These are phyloP conservation scores for Volucella zonaria DNA, from an alignment of 2,888 invertebrate species.

Conservation along the genomic window DNA sequence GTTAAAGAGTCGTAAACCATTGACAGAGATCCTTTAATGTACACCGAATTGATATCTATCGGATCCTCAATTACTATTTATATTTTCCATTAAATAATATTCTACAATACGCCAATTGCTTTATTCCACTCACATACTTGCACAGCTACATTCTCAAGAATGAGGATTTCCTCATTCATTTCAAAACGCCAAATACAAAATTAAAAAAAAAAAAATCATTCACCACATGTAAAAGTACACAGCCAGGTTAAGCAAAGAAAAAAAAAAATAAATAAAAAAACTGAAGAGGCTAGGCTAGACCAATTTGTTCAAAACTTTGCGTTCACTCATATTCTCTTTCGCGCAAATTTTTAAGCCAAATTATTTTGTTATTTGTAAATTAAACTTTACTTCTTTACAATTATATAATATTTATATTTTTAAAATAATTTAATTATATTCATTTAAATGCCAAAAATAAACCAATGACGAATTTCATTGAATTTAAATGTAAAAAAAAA, in stretches of 20 bases:
- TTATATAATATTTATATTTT: constrained; percentile 2
- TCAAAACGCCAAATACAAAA: not conserved
- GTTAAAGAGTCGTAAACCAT: too few species aligned
- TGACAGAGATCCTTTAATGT: too few species aligned
- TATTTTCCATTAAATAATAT: too few species aligned
- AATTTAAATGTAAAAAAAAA: constrained; percentile 55
- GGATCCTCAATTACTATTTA: too few species aligned
- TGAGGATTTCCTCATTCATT: not conserved
- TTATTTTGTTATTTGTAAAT: constrained; percentile 13
- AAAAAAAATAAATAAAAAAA: not conserved
- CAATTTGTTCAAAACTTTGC: constrained; percentile 56
- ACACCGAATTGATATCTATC: too few species aligned
- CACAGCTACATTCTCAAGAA: too few species aligned
- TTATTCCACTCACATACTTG: too few species aligned
- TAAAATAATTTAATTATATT: constrained; percentile 16
- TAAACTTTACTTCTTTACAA: constrained; percentile 5
- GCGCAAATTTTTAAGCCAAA: constrained; percentile 28
- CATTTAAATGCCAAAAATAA: constrained; percentile 41
- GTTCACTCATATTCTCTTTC: constrained; percentile 6
- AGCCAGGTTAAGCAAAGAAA: not conserved
- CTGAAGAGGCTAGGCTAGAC: not conserved
- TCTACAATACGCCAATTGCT: too few species aligned
- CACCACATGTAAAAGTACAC: constrained; percentile 17
- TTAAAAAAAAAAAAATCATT: not conserved
- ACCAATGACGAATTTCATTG: constrained; percentile 35